Evolutionary conservation across 2,797 vertebrate species (phyloP), one percentile per base, ranked within the genome.

Genomic region (Enteromius thamalakanensis): DNA sequence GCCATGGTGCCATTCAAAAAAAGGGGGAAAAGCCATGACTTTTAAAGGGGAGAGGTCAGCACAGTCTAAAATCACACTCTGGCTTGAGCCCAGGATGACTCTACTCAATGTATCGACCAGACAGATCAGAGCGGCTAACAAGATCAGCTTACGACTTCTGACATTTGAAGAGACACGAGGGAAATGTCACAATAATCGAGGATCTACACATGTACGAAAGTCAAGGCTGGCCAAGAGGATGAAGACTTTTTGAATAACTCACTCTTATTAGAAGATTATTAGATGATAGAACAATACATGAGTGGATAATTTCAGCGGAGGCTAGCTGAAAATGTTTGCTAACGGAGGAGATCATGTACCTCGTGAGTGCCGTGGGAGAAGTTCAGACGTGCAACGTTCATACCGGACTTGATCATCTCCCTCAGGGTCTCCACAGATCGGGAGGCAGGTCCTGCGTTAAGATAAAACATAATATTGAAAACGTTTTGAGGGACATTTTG

Each of bases 301-400:
- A 29, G 14, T 71, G 29, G 17, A 55, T 60, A 6, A 60, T 26
- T 76, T 42, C 51, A 40, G 21, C 4, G n/a, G 19, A 76, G 51
- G 29, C 17, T n/a, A 51, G 29, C 8, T 15, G 26, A 78, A n/a
- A 65, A 64, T 6, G 8, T 19, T 23, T 40, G n/a, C 12, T 21
- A 75, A 67, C 34, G 10, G 49, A 67, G 26, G 9, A 62, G 10
- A 58, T 70, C 14, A 87, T 94, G 93, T 87, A 99, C 98, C 93
- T 99, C 98, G 0, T 99, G 98, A 86, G 96, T 95, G 86, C 98
- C 98, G 0, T 99, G 98, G 86, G 98, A 99, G 94, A 99, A 99
- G 94, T 99, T 99, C 93, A 99, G 92, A 87, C 98, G 97, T 86
- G 98, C 97, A 91, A 99, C 92, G 58, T 99, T 99, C 98, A 99